Conservation (phyloP, 1,140 invertebrate genomes). For the Aporrectodea caliginosa region DNA sequence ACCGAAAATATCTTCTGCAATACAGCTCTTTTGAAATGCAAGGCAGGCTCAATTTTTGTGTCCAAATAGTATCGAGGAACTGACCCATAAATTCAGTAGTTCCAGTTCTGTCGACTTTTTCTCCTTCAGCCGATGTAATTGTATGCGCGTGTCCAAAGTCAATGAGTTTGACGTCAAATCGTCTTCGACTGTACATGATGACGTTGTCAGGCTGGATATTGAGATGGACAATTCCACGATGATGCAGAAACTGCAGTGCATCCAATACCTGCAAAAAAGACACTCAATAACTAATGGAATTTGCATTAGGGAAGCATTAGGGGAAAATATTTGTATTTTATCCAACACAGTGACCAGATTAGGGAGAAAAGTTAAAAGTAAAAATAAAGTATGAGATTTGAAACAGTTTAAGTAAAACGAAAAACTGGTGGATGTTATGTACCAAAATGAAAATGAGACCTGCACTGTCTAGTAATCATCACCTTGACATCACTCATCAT, state of each 20-base stretch:
- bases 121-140: slow-evolving; percentile 38
- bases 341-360: not conserved
- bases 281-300: not conserved
- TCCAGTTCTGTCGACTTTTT: slow-evolving; percentile 39
- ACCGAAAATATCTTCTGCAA: too few species aligned
- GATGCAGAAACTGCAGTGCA: slow-evolving; percentile 85
- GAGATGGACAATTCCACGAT: slow-evolving; percentile 83
- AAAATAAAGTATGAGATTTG: too few species aligned
- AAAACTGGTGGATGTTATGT: too few species aligned
- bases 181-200: slow-evolving; percentile 83
- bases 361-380: too few species aligned
- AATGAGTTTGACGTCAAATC: slow-evolving; percentile 78
- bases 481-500: too few species aligned
- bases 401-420: too few species aligned
- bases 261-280: slow-evolving; percentile 65
- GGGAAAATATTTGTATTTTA: not conserved
- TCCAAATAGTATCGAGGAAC: slow-evolving; percentile 10
- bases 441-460: too few species aligned
- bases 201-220: slow-evolving; percentile 94
- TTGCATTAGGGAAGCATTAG: not conserved
- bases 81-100: slow-evolving; percentile 53
- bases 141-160: slow-evolving; percentile 81
- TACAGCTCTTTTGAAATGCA: not conserved
- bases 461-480: too few species aligned
- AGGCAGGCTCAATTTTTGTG: not conserved